Evolutionary conservation across 2,797 vertebrate genomes (phyloP).

Genomic region (Scleropages formosus): DNA sequence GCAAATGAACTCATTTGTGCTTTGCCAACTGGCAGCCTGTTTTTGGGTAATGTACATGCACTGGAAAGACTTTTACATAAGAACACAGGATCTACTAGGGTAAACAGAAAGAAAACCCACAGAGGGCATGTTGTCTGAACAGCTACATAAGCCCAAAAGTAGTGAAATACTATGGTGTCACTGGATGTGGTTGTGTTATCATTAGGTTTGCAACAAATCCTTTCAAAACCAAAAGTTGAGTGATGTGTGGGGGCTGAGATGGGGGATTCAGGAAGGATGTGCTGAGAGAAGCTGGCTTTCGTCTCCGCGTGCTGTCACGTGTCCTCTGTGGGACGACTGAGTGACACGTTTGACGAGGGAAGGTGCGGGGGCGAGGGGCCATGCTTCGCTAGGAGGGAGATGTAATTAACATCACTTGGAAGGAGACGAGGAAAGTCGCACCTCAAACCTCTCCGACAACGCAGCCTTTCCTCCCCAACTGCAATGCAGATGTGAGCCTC

Average conservation of each 20-base stretch:
- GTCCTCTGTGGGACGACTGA: not conserved
- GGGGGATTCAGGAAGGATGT: conserved; percentile 9
- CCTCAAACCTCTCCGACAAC: too few relatives aligned
- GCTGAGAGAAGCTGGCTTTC: not conserved
- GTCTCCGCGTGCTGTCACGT: not conserved
- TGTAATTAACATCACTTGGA: conserved; percentile 19
- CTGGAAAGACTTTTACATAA: too few relatives aligned
- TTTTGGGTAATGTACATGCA: too few relatives aligned
- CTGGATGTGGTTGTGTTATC: not conserved
- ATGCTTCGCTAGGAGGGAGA: not conserved
- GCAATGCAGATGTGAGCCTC: too few relatives aligned
- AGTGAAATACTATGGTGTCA: too few relatives aligned
- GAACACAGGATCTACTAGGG: too few relatives aligned
- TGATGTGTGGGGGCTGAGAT: conserved; percentile 4
- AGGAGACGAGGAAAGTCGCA: conserved; percentile 10
- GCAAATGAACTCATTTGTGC: too few relatives aligned
- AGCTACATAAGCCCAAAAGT: conserved; percentile 8
- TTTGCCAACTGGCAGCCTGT: too few relatives aligned
- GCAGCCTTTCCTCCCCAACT: too few relatives aligned
- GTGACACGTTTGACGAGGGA: not conserved
- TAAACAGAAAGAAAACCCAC: not conserved
- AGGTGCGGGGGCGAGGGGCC: too few relatives aligned
- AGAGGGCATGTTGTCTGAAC: conserved; percentile 4
- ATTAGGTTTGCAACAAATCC: conserved; percentile 7
- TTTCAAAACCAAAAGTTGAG: not conserved